phyloP scores from a whole-genome alignment of 1,140 invertebrate species.

The Armadillidium nasatum region DNA sequence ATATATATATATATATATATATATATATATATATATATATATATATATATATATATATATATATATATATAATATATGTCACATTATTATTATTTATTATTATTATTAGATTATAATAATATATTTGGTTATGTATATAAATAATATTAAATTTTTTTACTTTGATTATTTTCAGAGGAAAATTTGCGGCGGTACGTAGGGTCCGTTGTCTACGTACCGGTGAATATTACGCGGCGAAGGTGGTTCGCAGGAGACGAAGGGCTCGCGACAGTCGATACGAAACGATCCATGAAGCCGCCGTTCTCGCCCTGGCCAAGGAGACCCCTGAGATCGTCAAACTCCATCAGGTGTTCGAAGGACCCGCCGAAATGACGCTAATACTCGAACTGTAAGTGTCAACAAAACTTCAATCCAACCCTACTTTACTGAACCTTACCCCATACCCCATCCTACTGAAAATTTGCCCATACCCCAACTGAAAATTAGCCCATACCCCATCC shows the following conservation, averaged over 20 bases:
- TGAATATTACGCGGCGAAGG: background rate
- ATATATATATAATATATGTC: too few species aligned
- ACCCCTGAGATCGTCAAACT: conserved; percentile 1
- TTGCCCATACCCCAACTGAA: too few species aligned
- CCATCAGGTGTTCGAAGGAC: background rate
- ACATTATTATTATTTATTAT: too few species aligned
- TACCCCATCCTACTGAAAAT: too few species aligned
- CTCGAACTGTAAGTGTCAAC: background rate
- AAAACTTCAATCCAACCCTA: too few species aligned
- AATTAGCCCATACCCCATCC: too few species aligned
- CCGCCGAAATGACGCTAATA: background rate
- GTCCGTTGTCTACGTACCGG: background rate
- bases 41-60: too few species aligned
- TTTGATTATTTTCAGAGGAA: background rate
- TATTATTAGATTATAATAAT: too few species aligned
- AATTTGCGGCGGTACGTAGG: background rate
- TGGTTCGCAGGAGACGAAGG: background rate
- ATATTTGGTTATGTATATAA: too few species aligned
- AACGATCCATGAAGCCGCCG: background rate
- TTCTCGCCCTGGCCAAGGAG: background rate
- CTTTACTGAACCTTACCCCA: too few species aligned
- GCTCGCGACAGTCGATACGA: conserved; percentile 1
- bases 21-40: too few species aligned
- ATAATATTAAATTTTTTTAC: background rate
- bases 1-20: too few species aligned